These are phyloP conservation scores for Sebastes schlegelii DNA, from an alignment of 2,113 vertebrate species.

Conservation along the genomic window DNA sequence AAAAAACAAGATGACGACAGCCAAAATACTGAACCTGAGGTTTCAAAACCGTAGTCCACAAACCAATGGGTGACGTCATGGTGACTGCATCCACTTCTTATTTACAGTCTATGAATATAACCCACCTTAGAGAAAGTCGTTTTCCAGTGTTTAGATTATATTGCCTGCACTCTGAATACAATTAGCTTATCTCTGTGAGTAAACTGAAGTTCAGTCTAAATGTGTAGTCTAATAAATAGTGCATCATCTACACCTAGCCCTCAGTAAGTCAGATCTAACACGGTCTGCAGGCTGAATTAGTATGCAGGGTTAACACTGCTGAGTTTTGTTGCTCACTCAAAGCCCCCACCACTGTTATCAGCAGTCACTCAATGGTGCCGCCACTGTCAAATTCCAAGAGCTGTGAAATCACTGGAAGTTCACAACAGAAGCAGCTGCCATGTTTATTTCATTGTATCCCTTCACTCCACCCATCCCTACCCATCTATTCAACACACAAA, in stretches of 20 bases:
- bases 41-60: too few relatives aligned
- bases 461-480: conserved; percentile 52
- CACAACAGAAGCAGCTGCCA: conserved; percentile 70
- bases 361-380: conserved; percentile 71
- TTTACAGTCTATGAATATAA: background rate
- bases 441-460: conserved; percentile 77
- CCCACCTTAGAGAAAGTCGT: background rate
- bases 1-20: too few relatives aligned
- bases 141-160: background rate
- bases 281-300: conserved; percentile 67
- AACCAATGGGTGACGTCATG: too few relatives aligned
- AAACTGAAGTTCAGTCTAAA: background rate
- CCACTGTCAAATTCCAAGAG: conserved; percentile 73
- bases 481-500: conserved; percentile 64
- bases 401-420: conserved; percentile 79
- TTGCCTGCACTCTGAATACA: background rate
- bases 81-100: too few relatives aligned
- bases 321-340: conserved; percentile 72
- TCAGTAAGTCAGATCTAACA: conserved; percentile 14
- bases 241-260: background rate
- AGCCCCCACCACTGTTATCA: conserved; percentile 68
- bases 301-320: conserved; percentile 66
- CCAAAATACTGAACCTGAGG: too few relatives aligned
- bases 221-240: background rate
- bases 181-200: conserved; percentile 5